phyloP scores from a whole-genome alignment of 2,113 vertebrate species.

The Uria aalge region DNA sequence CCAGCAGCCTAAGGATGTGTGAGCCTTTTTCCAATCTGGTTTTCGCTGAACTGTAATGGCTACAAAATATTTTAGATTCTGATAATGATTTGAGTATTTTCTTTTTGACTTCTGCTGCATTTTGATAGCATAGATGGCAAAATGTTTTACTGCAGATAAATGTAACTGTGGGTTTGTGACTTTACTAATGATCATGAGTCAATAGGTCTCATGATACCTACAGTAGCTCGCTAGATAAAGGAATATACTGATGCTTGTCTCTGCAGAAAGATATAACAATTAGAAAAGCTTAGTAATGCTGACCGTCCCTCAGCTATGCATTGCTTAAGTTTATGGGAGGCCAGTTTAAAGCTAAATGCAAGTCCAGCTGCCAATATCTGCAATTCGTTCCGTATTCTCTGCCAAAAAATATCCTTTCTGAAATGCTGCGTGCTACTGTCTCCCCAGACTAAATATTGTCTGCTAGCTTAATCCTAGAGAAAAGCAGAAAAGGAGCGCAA shows the following conservation, averaged over 20 bases:
- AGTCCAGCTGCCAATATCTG: background rate
- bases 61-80: background rate
- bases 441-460: background rate
- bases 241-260: background rate
- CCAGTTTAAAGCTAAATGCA: background rate
- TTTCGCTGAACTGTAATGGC: background rate
- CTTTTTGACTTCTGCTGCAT: conserved; percentile 37
- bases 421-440: background rate
- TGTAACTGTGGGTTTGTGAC: conserved; percentile 23
- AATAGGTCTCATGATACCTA: conserved; percentile 60
- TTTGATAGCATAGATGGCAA: conserved; percentile 40
- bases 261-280: background rate
- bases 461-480: background rate
- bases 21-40: background rate
- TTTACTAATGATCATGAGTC: conserved; percentile 38
- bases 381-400: background rate
- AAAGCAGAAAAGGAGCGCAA: background rate
- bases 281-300: background rate
- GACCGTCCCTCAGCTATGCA: background rate
- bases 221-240: conserved; percentile 19
- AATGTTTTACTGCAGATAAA: conserved; percentile 57
- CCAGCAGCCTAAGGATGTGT: background rate
- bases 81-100: background rate
- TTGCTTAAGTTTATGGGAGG: background rate
- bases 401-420: background rate